phyloP scores from a whole-genome alignment of 2,797 vertebrate genomes.

The Lacerta bilineata region DNA sequence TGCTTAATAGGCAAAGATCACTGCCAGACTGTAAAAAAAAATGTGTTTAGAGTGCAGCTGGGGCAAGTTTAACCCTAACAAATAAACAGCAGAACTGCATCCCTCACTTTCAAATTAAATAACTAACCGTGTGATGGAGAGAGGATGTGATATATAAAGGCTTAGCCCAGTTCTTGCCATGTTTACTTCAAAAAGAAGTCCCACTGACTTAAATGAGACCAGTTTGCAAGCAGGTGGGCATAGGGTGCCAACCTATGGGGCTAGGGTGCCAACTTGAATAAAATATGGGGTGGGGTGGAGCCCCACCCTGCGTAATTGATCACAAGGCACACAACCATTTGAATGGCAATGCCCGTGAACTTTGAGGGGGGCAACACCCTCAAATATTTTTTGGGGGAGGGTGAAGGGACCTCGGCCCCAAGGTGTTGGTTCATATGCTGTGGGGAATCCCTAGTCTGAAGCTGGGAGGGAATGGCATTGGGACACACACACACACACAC shows the following conservation, averaged over 20 bases:
- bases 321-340: too few relatives aligned
- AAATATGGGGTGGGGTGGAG: too few relatives aligned
- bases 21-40: slow-evolving; percentile 75
- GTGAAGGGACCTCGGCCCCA: too few relatives aligned
- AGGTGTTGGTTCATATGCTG: too few relatives aligned
- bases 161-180: not conserved
- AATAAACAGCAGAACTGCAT: slow-evolving; percentile 65
- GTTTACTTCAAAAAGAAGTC: not conserved
- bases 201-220: not conserved
- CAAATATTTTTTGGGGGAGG: too few relatives aligned
- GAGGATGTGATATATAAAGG: slow-evolving; percentile 54
- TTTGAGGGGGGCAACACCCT: too few relatives aligned
- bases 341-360: too few relatives aligned
- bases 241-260: not conserved
- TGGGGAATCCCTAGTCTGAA: too few relatives aligned
- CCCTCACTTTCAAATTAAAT: slow-evolving; percentile 68
- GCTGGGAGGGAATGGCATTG: too few relatives aligned
- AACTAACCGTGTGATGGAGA: slow-evolving; percentile 7
- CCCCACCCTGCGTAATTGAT: too few relatives aligned
- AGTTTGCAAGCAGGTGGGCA: too few relatives aligned
- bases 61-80: slow-evolving; percentile 70
- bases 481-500: not conserved
- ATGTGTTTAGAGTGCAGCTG: slow-evolving; percentile 66
- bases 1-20: slow-evolving; percentile 79
- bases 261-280: too few relatives aligned